Percentiles rank a stretch among this genome's conserved stretches.
These are phyloP conservation scores for Luperina testacea DNA, from an alignment of 2,888 invertebrate genomes.

Conservation along the genomic window DNA sequence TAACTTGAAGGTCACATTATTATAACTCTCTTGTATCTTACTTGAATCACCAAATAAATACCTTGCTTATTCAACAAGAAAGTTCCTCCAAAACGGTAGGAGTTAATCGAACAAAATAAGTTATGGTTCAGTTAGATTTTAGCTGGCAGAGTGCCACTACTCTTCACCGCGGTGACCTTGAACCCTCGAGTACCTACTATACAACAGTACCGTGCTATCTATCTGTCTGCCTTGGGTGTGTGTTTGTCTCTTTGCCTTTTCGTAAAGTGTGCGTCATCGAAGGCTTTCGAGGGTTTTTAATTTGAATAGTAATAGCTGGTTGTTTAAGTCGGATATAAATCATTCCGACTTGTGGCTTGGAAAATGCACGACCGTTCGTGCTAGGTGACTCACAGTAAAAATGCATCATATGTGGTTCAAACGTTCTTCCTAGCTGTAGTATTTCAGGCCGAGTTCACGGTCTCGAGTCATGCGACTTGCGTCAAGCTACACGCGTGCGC, in stretches of 20 bases:
- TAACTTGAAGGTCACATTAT: background rate
- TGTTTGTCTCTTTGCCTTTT: background rate
- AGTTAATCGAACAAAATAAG: conserved; percentile 29
- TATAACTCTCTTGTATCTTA: background rate
- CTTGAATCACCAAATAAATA: background rate
- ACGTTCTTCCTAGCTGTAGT: background rate
- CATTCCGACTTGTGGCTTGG: background rate
- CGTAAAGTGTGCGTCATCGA: background rate
- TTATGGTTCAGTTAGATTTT: conserved; percentile 12
- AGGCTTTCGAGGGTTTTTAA: background rate
- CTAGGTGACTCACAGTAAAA: background rate
- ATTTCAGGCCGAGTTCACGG: background rate
- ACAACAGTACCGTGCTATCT: background rate
- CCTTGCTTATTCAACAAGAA: background rate
- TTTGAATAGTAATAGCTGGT: background rate
- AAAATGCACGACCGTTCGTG: background rate
- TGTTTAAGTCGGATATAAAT: background rate
- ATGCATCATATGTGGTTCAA: background rate
- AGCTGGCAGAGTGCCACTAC: conserved; percentile 46
- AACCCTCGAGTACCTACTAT: conserved; percentile 4
- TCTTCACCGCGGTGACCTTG: conserved; percentile 37
- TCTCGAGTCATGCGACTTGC: background rate
- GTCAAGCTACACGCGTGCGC: background rate
- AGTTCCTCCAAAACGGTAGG: background rate
- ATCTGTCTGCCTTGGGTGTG: background rate